Base-by-base conservation (phyloP, 2,888 invertebrate species). In the Tillus elongatus region DNA sequence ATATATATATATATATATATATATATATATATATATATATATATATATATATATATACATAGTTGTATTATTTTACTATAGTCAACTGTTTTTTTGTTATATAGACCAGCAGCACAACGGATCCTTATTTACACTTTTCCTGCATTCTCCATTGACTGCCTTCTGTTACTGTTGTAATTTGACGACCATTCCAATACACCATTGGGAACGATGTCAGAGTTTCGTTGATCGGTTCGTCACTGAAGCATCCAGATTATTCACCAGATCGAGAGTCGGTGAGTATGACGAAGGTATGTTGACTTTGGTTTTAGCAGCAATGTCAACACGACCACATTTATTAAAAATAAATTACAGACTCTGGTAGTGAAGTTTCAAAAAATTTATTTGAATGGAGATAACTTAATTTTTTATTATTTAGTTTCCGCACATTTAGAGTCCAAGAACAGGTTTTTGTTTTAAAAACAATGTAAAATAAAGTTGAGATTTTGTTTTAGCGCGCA, bases 111-210 rank as follows among this genome's bases (percentile, higher is more conserved):
- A 82, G 57, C 81, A 81, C 72, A 83, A 89, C 57, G 96, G 95
- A 42, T 91, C 86, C 57, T 71, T 96, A 50, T 92, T 96, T 69
- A 95, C 95, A 14, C 72, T 95, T 61, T 96, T 96, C 73, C 79
- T 96, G 52, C 92, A 95, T 69, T 86, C 88, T 57, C 95, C 96
- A 30, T 72, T 95, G 58, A 85, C 88, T 56, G 91, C 89, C 45
- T 81, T 95, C 61, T 92, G 92, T 70, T 83, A 85, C 65, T 81
- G 89, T 58, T 90, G 91, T 64, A 89, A 90, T 64, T 78, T 95
- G 44, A 79, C 79, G 51, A 87, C 81, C 57, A 78, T 92, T 49
- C 80, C 87, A 30, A 77, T 90, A 51, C 79, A 82, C 49, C 77
- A 85, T 55, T 95, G 93, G 93, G 90, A 93, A 61, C 78, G 87